These are phyloP conservation scores for Zaprionus vittiger DNA, from an alignment of 1,140 invertebrate species.

Conservation along the genomic window DNA sequence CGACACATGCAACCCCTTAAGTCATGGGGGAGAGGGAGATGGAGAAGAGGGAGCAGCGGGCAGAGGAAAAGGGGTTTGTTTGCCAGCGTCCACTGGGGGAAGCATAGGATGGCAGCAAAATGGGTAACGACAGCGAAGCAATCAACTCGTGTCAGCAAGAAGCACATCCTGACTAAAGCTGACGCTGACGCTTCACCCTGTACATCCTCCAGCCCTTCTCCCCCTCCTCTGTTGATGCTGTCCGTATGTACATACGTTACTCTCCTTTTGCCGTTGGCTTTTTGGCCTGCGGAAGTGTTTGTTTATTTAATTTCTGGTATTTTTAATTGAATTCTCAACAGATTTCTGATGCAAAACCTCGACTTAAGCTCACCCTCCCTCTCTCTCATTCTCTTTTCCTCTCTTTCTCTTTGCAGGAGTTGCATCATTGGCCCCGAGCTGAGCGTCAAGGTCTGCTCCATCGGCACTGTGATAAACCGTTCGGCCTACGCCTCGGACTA, in stretches of 20 bases:
- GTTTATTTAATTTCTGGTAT: conserved; percentile 79
- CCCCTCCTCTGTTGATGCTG: conserved; percentile 8
- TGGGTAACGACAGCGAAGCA: conserved; percentile 47
- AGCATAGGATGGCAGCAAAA: conserved; percentile 30
- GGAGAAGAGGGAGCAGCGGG: conserved; percentile 8
- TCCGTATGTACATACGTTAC: not conserved
- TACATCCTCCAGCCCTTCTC: not conserved
- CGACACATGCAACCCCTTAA: conserved; percentile 53
- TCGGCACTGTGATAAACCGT: conserved; percentile 88
- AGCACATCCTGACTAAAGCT: conserved; percentile 53
- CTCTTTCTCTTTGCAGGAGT: conserved; percentile 87
- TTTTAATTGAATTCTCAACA: conserved; percentile 78
- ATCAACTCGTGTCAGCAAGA: conserved; percentile 64
- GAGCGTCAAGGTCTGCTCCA: conserved; percentile 92
- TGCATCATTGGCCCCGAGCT: conserved; percentile 92
- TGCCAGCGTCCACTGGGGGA: conserved; percentile 57
- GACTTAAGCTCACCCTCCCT: conserved; percentile 24
- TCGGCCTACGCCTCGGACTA: conserved; percentile 90
- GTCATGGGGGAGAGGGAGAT: conserved; percentile 2
- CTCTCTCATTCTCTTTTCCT: conserved; percentile 18
- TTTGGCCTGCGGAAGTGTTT: conserved; percentile 72
- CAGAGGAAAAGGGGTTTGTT: conserved; percentile 26
- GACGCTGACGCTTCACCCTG: conserved; percentile 14
- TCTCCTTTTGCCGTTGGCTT: conserved; percentile 36
- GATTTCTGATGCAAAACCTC: conserved; percentile 47